These are phyloP conservation scores for Lutjanus campechanus DNA, from an alignment of 2,797 vertebrate species.

Conservation along the genomic window DNA sequence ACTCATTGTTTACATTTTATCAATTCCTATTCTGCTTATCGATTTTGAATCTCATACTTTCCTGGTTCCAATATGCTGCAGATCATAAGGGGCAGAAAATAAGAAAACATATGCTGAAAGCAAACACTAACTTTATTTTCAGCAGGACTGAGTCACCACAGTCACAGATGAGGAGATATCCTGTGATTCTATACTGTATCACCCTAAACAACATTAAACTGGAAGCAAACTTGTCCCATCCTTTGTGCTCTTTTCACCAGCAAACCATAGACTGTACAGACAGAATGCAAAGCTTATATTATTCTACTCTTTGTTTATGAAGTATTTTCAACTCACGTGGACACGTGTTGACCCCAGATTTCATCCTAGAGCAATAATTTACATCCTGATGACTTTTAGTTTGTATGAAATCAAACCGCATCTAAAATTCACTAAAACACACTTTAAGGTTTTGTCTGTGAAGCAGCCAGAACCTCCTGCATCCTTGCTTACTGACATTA, in stretches of 20 bases:
- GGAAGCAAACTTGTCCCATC: neutral
- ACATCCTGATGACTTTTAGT: no score
- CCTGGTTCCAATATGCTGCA: neutral
- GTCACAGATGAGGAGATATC: neutral
- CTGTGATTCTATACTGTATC: neutral
- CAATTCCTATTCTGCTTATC: neutral
- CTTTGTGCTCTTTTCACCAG: neutral
- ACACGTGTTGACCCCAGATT: neutral
- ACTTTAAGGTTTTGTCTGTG: neutral
- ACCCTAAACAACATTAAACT: neutral
- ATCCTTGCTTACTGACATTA: neutral
- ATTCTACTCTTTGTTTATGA: constrained; percentile 2
- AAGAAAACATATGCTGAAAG: neutral
- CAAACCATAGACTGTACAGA: neutral
- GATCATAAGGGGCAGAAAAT: neutral
- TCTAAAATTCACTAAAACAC: neutral
- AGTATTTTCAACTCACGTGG: neutral
- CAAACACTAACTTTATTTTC: neutral
- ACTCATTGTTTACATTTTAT: constrained; percentile 20
- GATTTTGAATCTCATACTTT: neutral
- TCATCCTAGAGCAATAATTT: no score
- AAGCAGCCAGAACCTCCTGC: neutral
- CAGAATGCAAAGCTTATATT: neutral
- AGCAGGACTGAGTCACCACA: neutral
- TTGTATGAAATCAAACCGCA: no score